phyloP scores from a whole-genome alignment of 2,797 vertebrate species.

The Megaceryle alcyon region DNA sequence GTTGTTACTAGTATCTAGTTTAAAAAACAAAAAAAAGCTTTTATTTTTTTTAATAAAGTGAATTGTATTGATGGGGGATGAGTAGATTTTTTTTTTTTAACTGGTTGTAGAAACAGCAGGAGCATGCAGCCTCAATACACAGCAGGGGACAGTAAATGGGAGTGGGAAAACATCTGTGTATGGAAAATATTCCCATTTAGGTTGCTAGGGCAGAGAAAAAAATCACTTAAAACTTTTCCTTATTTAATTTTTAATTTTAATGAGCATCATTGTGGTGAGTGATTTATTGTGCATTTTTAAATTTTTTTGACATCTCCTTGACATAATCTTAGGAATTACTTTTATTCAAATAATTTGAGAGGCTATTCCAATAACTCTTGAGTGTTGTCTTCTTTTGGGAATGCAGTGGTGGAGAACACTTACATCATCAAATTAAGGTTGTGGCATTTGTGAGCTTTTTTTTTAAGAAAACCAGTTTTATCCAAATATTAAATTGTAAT shows the following conservation, averaged over 20 bases:
- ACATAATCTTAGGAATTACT: not conserved
- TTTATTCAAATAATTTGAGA: not conserved
- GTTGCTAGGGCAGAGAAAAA: not conserved
- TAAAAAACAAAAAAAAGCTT: not conserved
- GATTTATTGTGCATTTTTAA: not conserved
- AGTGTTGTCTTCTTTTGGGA: not conserved
- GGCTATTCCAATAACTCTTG: not conserved
- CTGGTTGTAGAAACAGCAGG: not conserved
- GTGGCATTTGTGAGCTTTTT: not conserved
- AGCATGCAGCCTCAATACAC: not conserved
- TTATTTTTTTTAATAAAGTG: not conserved
- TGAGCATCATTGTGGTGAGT: not conserved
- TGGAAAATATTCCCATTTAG: not conserved
- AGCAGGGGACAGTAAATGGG: not conserved
- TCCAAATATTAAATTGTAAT: not conserved
- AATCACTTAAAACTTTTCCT: too few species aligned
- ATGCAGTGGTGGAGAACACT: not conserved
- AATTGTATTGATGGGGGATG: not conserved
- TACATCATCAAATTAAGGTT: not conserved
- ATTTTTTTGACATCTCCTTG: not conserved
- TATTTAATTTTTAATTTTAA: not conserved
- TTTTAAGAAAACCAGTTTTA: not conserved
- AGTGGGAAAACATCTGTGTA: not conserved
- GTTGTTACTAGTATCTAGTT: not conserved
- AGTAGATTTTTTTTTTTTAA: not conserved